phyloP scores from a whole-genome alignment of 2,113 vertebrate species.

The Proterorhinus semilunaris region DNA sequence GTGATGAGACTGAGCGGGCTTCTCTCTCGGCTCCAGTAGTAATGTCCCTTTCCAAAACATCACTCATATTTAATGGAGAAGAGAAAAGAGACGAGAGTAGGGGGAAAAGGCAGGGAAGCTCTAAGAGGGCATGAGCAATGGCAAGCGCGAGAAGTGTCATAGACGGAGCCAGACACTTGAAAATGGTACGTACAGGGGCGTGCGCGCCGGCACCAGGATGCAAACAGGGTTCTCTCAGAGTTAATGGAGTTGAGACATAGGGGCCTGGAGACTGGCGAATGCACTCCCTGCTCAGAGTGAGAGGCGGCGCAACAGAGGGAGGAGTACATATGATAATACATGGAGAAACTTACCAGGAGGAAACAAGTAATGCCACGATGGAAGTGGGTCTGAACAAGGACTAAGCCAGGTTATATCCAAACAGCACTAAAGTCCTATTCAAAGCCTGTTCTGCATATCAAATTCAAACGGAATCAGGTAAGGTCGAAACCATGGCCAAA shows the following conservation, averaged over 20 bases:
- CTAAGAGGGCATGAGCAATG: constrained; percentile 24
- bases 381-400: background rate
- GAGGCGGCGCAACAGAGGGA: constrained; percentile 11
- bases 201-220: constrained; percentile 26
- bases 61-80: constrained; percentile 75
- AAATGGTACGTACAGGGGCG: constrained; percentile 22
- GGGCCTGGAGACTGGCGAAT: constrained; percentile 39
- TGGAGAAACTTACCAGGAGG: background rate
- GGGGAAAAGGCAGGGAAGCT: constrained; percentile 37
- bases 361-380: background rate
- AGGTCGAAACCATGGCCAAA: background rate
- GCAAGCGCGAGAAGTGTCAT: constrained; percentile 12
- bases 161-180: constrained; percentile 36
- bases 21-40: constrained; percentile 68
- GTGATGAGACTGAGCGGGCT: constrained; percentile 66
- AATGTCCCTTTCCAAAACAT: constrained; percentile 73
- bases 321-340: constrained; percentile 14
- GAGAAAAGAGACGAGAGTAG: constrained; percentile 40
- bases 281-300: constrained; percentile 6
- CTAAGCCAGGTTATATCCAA: background rate
- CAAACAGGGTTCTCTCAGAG: constrained; percentile 46
- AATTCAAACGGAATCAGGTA: background rate
- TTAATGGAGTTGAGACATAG: constrained; percentile 54
- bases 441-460: no score
- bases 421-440: no score